Evolutionary conservation across 1,140 invertebrate species (phyloP), one percentile per base, ranked within the genome.

Genomic region (Sarcophaga peregrina): DNA sequence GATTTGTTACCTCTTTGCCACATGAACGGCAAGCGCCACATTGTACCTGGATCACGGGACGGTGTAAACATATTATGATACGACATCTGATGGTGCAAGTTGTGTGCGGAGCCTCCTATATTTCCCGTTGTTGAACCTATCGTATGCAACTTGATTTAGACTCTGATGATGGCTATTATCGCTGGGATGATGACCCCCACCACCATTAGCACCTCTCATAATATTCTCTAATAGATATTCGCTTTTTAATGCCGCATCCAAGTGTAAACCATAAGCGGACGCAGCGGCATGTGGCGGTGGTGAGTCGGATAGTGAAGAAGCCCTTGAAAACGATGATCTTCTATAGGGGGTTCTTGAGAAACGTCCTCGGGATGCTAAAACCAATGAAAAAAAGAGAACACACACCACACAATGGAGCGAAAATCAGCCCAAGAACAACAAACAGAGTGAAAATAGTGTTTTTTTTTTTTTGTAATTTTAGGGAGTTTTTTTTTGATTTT

Each of bases 1-100:
- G 92, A 91, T 96, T 96, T 88, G 95, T 95, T 82, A 96, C 95
- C 91, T 95, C 94, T 92, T 96, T 97, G 87, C 94, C 94, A 91
- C 96, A 97, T 20, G 94, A 93, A 85, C 94, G 94, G 91, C 96
- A 97, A 88, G n/a, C 93, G 93, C 94, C 94, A 95, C 86, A 95
- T 92, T 80, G 94, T 92, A 47, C 93, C 92, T 84, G 93, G 93
- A 85, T 93, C 93, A 81, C 93, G 90, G 80, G 94, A 94, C 86
- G 93, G 93, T 85, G 93, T 94, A 90, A 95, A 95, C 94, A 96
- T 94, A 92, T 95, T 93, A 92, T 96, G 93, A 93, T 95, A 95
- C 84, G 94, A 94, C 90, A 94, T 93, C 87, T 92, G 92, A 87
- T 90, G 90, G 86, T 90, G 88, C 83, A 89, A 89, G 73, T 90